Evolutionary conservation across 2,113 vertebrate genomes (phyloP).

Genomic region (Progne subis): DNA sequence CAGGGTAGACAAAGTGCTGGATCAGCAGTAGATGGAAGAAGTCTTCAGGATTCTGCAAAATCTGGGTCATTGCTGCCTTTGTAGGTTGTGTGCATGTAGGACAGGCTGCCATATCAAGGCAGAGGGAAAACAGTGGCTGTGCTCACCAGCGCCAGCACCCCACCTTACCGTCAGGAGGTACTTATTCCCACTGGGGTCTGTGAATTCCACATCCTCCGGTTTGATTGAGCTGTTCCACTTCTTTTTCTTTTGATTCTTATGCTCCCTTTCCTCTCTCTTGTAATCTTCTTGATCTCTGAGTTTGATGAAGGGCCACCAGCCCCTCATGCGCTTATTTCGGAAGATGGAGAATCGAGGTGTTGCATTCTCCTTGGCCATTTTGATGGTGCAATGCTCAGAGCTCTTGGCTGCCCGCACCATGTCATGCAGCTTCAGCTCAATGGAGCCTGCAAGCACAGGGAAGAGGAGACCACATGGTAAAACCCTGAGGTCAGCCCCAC

Average conservation of each 20-base stretch:
- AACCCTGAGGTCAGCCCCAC: background rate
- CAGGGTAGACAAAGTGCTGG: background rate
- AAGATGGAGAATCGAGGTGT: conserved; percentile 88
- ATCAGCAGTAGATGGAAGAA: background rate
- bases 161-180: conserved; percentile 83
- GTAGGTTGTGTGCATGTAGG: background rate
- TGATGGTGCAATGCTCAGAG: conserved; percentile 80
- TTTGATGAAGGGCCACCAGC: conserved; percentile 93
- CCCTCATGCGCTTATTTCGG: conserved; percentile 84
- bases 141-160: background rate
- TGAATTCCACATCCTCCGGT: conserved; percentile 83
- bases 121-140: background rate
- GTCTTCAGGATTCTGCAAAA: background rate
- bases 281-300: conserved; percentile 82
- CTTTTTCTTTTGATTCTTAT: conserved; percentile 67
- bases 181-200: conserved; percentile 79
- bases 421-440: conserved; percentile 86
- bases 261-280: conserved; percentile 79
- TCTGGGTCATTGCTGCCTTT: background rate
- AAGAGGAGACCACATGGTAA: background rate
- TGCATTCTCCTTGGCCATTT: conserved; percentile 84
- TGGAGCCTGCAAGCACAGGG: conserved; percentile 75
- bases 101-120: background rate
- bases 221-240: conserved; percentile 74
- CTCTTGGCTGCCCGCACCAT: conserved; percentile 86